Base-by-base conservation (phyloP, 2,113 vertebrate species). In the Diadophis punctatus region DNA sequence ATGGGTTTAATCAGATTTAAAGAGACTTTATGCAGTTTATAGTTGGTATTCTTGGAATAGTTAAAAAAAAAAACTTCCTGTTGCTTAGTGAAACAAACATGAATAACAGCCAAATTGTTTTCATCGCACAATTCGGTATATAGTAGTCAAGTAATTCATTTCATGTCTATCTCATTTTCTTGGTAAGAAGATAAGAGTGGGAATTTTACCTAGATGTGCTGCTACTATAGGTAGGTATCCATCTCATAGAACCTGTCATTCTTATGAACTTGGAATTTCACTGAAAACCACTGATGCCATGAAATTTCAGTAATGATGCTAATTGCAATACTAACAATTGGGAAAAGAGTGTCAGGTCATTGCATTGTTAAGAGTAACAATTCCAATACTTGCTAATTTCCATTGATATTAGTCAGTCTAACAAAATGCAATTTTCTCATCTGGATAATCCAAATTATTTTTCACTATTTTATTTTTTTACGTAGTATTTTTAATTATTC, bases 391-490 rank as follows among this genome's bases (percentile, higher is more conserved):
- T 93, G 1, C 43, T 68, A 90, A 8, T 56, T 4, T 93, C 88
- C 20, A 30, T 88, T 92, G 87, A 10, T 1, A 87, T 7, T 87
- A 1, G 91, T 93, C 22, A 91, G 46, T 30, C 91, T 94, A 90
- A 84, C 93, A 51, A 96, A 94, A 93, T 51, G 86, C 80, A 92
- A 92, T 74, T 88, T 89, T 55, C 80, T 55, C 90, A 91, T 84
- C 88, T 93, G 91, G 48, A 90, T 87, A 93, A 95, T 92, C 34
- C 16, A 95, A 94, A 92, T 95, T 91, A 93, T 90, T 87, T 60
- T 94, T 94, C 93, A 90, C 63, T 89, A 91, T 74, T 96, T 93
- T 90, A 96, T 92, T 90, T 94, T 89, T 94, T 91, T 63, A 91
- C 94, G 18, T 8, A 0, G 0, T 23, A 30, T 10, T 95, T 95